Evolutionary conservation across 2,888 invertebrate species (phyloP).

Genomic region (Eremobia ochroleuca): DNA sequence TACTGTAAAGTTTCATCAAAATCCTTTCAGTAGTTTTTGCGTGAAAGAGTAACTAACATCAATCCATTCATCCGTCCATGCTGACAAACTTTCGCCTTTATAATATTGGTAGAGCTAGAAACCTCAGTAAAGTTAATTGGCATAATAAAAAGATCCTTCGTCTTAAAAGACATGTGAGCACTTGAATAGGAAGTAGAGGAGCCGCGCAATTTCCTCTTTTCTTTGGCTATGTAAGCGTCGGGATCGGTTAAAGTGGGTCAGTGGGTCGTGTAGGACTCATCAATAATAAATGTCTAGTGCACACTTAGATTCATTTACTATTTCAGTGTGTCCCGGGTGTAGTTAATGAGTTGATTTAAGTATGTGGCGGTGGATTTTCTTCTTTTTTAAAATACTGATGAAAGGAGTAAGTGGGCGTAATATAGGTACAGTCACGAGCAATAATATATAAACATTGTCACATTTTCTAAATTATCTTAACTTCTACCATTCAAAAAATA

Average conservation of each 20-base stretch:
- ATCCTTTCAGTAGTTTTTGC: too few relatives aligned
- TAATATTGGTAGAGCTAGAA: background rate
- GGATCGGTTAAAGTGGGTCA: conserved; percentile 76
- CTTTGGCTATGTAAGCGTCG: conserved; percentile 63
- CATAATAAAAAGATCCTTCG: conserved; percentile 29
- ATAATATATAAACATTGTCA: too few relatives aligned
- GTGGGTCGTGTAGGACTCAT: conserved; percentile 71
- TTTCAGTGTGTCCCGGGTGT: background rate
- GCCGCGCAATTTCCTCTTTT: conserved; percentile 64
- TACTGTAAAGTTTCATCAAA: too few relatives aligned
- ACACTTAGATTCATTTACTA: conserved; percentile 18
- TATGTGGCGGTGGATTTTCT: background rate
- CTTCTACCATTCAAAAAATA: too few relatives aligned
- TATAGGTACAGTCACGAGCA: too few relatives aligned
- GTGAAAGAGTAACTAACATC: too few relatives aligned
- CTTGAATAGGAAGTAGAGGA: conserved; percentile 24
- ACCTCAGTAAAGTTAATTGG: background rate
- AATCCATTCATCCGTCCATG: too few relatives aligned
- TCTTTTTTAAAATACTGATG: background rate
- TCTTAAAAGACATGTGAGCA: conserved; percentile 7
- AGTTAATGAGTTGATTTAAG: conserved; percentile 10
- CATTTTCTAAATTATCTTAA: too few relatives aligned
- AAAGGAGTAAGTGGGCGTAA: too few relatives aligned
- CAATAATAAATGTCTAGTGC: conserved; percentile 72
- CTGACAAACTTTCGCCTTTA: too few relatives aligned